phyloP scores from a whole-genome alignment of 1,140 invertebrate genomes.

The Caenorhabditis tropicalis region DNA sequence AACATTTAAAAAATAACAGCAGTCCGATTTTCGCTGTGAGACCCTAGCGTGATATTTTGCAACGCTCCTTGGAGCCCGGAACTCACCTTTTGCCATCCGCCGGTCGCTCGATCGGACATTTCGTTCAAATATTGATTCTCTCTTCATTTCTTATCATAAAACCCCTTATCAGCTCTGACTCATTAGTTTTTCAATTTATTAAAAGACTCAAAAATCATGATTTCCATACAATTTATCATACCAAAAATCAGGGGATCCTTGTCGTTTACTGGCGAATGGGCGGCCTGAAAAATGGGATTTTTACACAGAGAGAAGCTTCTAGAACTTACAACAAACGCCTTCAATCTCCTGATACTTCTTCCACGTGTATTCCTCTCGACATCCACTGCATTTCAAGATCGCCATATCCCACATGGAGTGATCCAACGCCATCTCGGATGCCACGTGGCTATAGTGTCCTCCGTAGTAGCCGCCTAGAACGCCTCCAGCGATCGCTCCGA shows the following conservation, averaged over 20 bases:
- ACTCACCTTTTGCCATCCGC: too few relatives aligned
- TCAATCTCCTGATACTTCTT: not conserved
- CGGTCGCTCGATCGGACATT: too few relatives aligned
- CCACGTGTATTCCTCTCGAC: not conserved
- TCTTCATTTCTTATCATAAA: too few relatives aligned
- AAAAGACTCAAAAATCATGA: not conserved
- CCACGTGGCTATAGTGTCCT: not conserved
- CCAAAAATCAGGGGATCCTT: not conserved
- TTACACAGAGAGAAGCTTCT: not conserved
- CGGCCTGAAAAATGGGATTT: not conserved
- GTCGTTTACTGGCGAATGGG: not conserved
- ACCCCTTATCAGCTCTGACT: too few relatives aligned
- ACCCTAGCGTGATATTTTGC: too few relatives aligned
- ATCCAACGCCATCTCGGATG: not conserved
- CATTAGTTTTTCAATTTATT: too few relatives aligned
- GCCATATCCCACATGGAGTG: not conserved
- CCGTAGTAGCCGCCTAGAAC: not conserved
- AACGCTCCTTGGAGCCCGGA: too few relatives aligned
- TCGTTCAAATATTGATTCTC: too few relatives aligned
- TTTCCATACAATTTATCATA: not conserved
- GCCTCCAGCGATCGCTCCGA: not conserved
- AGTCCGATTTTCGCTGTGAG: too few relatives aligned
- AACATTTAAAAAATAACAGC: too few relatives aligned
- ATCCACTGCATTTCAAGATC: not conserved
- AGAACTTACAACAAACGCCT: not conserved